Conservation (phyloP, 2,113 vertebrate genomes). For the Circaetus gallicus region DNA sequence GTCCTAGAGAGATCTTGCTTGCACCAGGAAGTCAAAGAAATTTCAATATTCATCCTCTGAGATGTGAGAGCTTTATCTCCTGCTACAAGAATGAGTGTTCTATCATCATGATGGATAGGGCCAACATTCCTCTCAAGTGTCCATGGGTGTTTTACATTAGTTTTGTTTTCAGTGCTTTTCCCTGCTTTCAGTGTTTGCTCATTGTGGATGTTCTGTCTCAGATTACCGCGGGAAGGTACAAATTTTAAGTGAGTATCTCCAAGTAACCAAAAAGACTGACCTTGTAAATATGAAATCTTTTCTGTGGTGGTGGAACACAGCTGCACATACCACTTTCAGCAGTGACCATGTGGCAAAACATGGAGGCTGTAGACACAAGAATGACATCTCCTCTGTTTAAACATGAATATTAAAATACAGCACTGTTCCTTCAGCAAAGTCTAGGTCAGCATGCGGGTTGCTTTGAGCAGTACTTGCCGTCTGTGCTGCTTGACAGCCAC, state of each 20-base stretch:
- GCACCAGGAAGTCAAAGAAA: background rate
- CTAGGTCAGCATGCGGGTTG: background rate
- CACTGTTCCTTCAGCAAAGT: background rate
- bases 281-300: background rate
- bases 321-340: background rate
- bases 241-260: background rate
- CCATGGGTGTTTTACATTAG: rapidly evolving
- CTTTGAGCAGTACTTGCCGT: background rate
- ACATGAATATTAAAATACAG: background rate
- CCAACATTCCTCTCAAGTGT: background rate
- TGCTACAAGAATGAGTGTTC: background rate
- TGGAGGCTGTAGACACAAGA: background rate
- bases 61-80: background rate
- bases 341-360: background rate
- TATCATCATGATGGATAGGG: rapidly evolving
- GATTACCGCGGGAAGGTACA: background rate
- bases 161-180: background rate
- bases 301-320: background rate
- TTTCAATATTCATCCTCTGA: background rate
- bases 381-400: background rate
- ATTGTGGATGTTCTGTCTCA: background rate
- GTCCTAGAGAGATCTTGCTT: background rate
- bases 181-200: background rate
- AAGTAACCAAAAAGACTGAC: background rate
- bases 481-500: background rate